These are phyloP conservation scores for Sciurus niger DNA, from an alignment of 2,113 vertebrate genomes.

Conservation along the genomic window DNA sequence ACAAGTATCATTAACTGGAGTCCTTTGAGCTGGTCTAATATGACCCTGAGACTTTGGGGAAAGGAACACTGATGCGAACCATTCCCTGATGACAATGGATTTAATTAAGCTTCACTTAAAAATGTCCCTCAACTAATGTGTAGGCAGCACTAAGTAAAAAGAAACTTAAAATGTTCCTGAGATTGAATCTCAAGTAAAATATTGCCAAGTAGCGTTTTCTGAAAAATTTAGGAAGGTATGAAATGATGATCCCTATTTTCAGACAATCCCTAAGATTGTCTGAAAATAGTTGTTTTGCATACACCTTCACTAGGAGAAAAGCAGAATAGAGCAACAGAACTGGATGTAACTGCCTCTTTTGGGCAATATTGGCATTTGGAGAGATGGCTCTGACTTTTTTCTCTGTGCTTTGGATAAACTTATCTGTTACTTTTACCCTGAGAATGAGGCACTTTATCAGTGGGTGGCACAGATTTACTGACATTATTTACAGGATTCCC, in stretches of 20 bases:
- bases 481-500: background rate
- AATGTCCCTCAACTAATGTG: constrained; percentile 24
- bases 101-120: constrained; percentile 71
- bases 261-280: background rate
- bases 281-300: background rate
- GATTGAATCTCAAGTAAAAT: background rate
- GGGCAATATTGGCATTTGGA: background rate
- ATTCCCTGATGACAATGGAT: constrained; percentile 25
- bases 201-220: background rate
- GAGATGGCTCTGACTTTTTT: background rate
- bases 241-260: background rate
- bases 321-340: background rate
- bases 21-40: constrained; percentile 20
- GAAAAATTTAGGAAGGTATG: background rate
- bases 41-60: background rate
- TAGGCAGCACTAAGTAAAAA: background rate
- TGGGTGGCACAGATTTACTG: background rate
- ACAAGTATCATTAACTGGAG: constrained; percentile 46
- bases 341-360: accelerated
- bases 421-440: background rate
- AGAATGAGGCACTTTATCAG: constrained; percentile 35
- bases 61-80: background rate
- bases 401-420: background rate
- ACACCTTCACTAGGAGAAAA: background rate
- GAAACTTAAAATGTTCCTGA: background rate